Evolutionary conservation across 2,888 invertebrate genomes (phyloP).

Genomic region (Xylophagus ater): DNA sequence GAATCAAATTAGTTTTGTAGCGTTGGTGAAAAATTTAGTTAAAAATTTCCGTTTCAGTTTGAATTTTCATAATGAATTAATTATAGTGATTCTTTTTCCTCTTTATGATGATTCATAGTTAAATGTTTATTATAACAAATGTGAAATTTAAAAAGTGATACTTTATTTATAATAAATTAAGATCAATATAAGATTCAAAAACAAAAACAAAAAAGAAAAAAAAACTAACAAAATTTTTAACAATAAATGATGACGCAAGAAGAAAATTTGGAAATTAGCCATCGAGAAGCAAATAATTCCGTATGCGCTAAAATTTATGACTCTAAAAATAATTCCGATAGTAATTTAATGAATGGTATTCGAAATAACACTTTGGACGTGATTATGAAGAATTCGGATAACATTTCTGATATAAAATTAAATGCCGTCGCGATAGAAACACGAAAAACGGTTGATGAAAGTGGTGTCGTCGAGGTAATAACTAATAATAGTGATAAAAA

Average conservation of each 20-base stretch:
- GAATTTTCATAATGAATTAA: too few relatives aligned
- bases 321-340: constrained; percentile 14
- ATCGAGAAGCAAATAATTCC: constrained; percentile 13
- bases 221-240: not conserved
- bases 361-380: too few relatives aligned
- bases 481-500: not conserved
- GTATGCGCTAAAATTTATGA: constrained; percentile 14
- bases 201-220: constrained; percentile 6
- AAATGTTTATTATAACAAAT: too few relatives aligned
- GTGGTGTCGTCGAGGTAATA: not conserved
- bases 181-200: constrained; percentile 3
- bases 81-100: too few relatives aligned
- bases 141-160: not conserved
- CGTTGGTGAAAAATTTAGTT: too few relatives aligned
- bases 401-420: too few relatives aligned
- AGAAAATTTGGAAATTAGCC: constrained; percentile 15
- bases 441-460: not conserved
- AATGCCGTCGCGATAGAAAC: too few relatives aligned
- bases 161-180: not conserved
- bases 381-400: too few relatives aligned
- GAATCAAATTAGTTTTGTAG: too few relatives aligned
- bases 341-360: too few relatives aligned
- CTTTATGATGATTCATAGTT: too few relatives aligned
- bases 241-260: constrained; percentile 15
- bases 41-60: too few relatives aligned